Base-by-base conservation (phyloP, 2,888 invertebrate genomes). In the Dolichomitus sp. region DNA sequence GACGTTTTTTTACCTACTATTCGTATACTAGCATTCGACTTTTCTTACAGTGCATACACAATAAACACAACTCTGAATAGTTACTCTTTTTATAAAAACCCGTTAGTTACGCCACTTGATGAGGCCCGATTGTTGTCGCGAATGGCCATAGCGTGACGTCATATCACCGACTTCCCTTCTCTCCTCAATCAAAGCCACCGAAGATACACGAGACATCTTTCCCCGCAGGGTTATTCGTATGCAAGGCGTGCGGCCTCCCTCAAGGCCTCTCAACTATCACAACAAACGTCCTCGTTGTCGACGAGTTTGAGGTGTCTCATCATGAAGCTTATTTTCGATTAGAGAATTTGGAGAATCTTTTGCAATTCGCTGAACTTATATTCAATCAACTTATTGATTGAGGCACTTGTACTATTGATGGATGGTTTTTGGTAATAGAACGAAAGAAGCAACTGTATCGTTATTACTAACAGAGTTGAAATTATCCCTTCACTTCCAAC, bases 211-310 rank as follows among this genome's bases (percentile, higher is more conserved):
- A 80, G 69, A 42, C 57, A 33, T 48, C 59, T 66, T 72, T 52
- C 57, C 30, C 19, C 45, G 19, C 3, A 27, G 14, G 30, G 48
- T 30, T 57, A 70, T 77, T 81, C 50, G 73, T 77, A 77, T 77
- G 70, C 77, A 54, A 19, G 68, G 42, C 68, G 73, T 11, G 45
- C 27, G 19, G 37, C 70, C 52, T 63, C 27, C 45, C 37, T 23
- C 81, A 81, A 81, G 81, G 72, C 27, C 66, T 77, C 48, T 52
- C 42, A n/a, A 17, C 37, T 52, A 63, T 77, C 77, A 66, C 68
- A 66, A 72, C 73, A 61, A 59, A 72, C 80, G 50, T 63, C 42
- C 59, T 40, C 66, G 52, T 74, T 69, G 52, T 73, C 61, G 42
- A 74, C 69, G 50, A 17, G 17, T n/a, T 63, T 37, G n/a, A 19